Evolutionary conservation across 2,888 invertebrate genomes (phyloP), one percentile per base, ranked within the genome.

Genomic region (Amiota mariae): DNA sequence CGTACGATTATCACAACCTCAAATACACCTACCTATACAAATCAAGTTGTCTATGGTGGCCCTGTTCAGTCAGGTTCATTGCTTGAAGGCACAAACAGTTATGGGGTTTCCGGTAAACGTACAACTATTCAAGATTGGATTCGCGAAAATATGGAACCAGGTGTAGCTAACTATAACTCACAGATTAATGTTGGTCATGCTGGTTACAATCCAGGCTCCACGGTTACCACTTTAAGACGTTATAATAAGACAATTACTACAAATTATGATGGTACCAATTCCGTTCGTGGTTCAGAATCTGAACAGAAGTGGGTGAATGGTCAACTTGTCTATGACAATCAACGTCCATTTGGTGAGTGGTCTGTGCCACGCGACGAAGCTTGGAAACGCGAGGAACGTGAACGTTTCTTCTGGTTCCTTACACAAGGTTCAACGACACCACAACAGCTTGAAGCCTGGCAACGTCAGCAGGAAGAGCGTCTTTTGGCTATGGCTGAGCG

Each of bases 321-420:
- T 0, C 78, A 87, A 47, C 72, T 89, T 15, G 87, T 89, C 2
- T 87, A 86, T 24, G 87, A 89, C 49, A 79, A 81, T 13, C 82
- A 78, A 24, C 81, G 79, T 15, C 90, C 89, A 0, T 88, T 89
- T 48, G 90, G 88, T 0, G 85, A 85, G 10, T 76, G 83, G 24
- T 72, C 82, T 0, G 80, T 81, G 46, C 82, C 87, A 0, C 81
- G 82, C 6, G 88, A 88, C 48, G 90, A 88, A 48, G 83, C 85
- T 12, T 89, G 89, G 89, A 88, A 89, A 75, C 86, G 87, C 1
- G 86, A 87, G 64, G 89, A 89, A 76, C 87, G 90, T 36, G 89
- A 89, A 71, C 86, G 84, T 12, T 83, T 89, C 66, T 89, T 88
- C 70, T 89, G 89, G 89, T 81, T 86, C 46, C 76, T 90, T 71